Conservation (phyloP, 2,797 vertebrate species). For the Halcyon leucocephala region DNA sequence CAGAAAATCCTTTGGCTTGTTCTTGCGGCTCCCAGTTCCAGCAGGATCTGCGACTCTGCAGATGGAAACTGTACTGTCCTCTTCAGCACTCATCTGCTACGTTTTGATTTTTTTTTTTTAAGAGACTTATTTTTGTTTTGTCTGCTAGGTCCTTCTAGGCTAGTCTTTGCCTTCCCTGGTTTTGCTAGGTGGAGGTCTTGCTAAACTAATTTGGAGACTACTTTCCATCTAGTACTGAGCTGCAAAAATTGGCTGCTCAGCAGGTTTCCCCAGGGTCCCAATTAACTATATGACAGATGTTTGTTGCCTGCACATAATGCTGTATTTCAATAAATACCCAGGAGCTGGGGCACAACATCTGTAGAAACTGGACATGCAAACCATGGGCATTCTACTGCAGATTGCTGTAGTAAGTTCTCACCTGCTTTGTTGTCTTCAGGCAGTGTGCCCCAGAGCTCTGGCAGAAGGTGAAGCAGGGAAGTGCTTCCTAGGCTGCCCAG, state of each 20-base stretch:
- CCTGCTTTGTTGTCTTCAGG: constrained; percentile 55
- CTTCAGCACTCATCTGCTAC: background rate
- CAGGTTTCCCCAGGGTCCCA: background rate
- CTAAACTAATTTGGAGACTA: background rate
- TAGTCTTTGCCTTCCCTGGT: background rate
- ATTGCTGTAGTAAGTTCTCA: background rate
- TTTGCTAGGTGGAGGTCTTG: background rate
- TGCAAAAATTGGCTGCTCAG: background rate
- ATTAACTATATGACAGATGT: background rate
- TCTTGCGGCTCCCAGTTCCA: too few species aligned
- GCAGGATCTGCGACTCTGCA: background rate
- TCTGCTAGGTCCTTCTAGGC: background rate
- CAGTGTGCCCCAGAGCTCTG: background rate
- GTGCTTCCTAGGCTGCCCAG: background rate
- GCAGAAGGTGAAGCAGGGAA: constrained; percentile 42
- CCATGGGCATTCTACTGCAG: background rate
- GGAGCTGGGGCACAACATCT: accelerated
- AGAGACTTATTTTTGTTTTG: background rate
- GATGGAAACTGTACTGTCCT: background rate
- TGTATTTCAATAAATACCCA: background rate
- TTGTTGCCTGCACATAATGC: accelerated
- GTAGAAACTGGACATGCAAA: background rate
- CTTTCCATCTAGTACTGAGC: background rate
- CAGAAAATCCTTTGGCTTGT: background rate
- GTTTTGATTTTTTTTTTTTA: background rate